Percentiles rank a stretch among this genome's conserved stretches.
phyloP scores from a whole-genome alignment of 1,140 invertebrate species.

The Papilio helenus region DNA sequence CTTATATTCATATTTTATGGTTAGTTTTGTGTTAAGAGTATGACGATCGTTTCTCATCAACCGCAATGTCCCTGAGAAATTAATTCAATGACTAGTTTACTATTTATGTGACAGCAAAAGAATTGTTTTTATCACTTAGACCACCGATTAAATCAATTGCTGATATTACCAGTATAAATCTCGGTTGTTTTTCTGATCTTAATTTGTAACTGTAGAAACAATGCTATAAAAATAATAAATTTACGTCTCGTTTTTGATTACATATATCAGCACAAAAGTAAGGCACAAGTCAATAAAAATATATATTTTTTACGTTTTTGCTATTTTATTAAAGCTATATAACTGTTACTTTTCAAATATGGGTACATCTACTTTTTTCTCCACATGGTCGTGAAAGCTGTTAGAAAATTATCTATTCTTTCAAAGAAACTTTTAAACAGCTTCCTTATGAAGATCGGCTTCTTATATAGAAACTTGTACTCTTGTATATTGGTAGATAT shows the following conservation, averaged over 20 bases:
- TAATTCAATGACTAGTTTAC: neutral
- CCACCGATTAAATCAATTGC: neutral
- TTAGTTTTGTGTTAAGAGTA: neutral
- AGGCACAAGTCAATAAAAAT: too few relatives aligned
- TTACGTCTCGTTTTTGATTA: too few relatives aligned
- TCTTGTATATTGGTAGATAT: neutral
- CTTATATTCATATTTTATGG: neutral
- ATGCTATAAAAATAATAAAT: too few relatives aligned
- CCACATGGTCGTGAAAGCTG: neutral
- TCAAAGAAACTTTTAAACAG: constrained; percentile 13
- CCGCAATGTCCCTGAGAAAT: neutral
- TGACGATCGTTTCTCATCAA: neutral
- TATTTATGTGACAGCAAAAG: neutral
- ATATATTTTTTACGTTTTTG: neutral
- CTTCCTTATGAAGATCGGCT: neutral
- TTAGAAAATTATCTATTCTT: constrained; percentile 18
- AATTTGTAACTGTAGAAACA: neutral
- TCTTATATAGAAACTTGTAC: constrained; percentile 4
- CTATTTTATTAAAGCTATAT: neutral
- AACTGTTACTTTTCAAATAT: constrained; percentile 30
- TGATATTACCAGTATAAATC: neutral
- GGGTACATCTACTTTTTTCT: neutral
- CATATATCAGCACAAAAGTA: too few relatives aligned
- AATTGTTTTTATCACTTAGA: neutral
- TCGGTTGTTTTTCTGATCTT: neutral